Base-by-base conservation (phyloP, 2,113 vertebrate species). In the Coturnix japonica region DNA sequence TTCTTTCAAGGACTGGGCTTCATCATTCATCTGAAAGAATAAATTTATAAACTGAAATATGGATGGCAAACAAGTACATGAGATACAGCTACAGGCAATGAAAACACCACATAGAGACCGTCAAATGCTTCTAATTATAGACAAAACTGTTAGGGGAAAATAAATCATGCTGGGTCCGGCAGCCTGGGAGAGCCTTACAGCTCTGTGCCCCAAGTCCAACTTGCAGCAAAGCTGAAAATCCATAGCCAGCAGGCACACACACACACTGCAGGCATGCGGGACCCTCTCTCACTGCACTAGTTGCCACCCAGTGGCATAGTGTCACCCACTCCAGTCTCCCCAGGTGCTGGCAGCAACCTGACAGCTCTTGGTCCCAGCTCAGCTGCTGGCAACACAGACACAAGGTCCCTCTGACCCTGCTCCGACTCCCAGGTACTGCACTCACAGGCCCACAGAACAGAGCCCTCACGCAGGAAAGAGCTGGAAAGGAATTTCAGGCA, bases 401-500 rank as follows among this genome's bases (percentile, higher is more conserved):
- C 9, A 2, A 0, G 1, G 75, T 43, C 21, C 51, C 51, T 79
- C 9, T 0, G 0, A 51, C 7, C 3, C 25, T 5, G 20, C 8
- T 69, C 25, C 67, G 28, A 64, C 44, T 46, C 9, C 9, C 30
- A 56, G 53, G 16, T 56, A 31, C 30, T 31, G 56, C 31, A 22
- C 56, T 57, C 31, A 57, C n/a, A 33, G 31, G 12, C 56, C 56
- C 56, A 33, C 20, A 28, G 35, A 39, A 61, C 16, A 33, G 3
- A 61, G 31, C 8, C 30, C 41, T 76, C 46, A 65, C 5, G n/a
- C 41, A 73, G 69, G 43, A 77, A 35, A 69, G 11, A 53, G 20
- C 31, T 26, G 80, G 26, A 63, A 75, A 65, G n/a, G 10, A 87
- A 75, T 49, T 75, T 72, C 75, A 85, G 19, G 56, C 3, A 60